Percentiles rank a stretch among this genome's conserved stretches.
phyloP scores from a whole-genome alignment of 23 tunicate genomes.

The Botrylloides violaceus region DNA sequence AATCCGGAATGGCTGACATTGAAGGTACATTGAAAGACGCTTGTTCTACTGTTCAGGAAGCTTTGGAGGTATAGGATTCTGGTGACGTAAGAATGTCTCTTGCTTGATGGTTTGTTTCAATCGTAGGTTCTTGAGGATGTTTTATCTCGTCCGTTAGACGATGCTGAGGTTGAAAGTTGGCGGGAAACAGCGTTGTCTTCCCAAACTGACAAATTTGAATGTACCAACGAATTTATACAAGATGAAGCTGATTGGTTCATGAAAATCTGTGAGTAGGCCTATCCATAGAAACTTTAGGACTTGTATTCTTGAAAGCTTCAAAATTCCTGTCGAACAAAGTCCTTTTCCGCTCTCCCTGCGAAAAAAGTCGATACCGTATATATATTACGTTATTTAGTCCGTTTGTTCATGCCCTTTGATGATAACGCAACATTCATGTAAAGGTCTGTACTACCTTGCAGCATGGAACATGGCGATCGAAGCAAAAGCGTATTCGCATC shows the following conservation, averaged over 20 bases:
- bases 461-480: slow-evolving; percentile 93
- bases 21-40: not conserved
- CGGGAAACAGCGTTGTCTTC: not conserved
- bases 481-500: slow-evolving; percentile 12
- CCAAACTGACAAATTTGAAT: slow-evolving; percentile 12
- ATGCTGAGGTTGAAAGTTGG: slow-evolving; percentile 3
- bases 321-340: too few relatives aligned
- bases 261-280: slow-evolving; percentile 79
- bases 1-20: not conserved
- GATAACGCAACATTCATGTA: too few relatives aligned
- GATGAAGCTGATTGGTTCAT: slow-evolving; percentile 85
- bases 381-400: too few relatives aligned
- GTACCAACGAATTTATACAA: slow-evolving; percentile 24
- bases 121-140: slow-evolving; percentile 20
- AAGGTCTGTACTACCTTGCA: too few relatives aligned
- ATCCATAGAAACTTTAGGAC: too few relatives aligned
- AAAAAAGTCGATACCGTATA: too few relatives aligned
- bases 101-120: slow-evolving; percentile 1
- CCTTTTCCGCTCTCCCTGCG: too few relatives aligned
- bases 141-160: slow-evolving; percentile 7
- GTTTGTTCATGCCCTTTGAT: too few relatives aligned
- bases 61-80: not conserved
- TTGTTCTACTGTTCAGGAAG: not conserved
- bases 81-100: too few relatives aligned
- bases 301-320: too few relatives aligned